Evolutionary conservation across 1,140 invertebrate species (phyloP), one percentile per base, ranked within the genome.

Genomic region (Cherax destructor): DNA sequence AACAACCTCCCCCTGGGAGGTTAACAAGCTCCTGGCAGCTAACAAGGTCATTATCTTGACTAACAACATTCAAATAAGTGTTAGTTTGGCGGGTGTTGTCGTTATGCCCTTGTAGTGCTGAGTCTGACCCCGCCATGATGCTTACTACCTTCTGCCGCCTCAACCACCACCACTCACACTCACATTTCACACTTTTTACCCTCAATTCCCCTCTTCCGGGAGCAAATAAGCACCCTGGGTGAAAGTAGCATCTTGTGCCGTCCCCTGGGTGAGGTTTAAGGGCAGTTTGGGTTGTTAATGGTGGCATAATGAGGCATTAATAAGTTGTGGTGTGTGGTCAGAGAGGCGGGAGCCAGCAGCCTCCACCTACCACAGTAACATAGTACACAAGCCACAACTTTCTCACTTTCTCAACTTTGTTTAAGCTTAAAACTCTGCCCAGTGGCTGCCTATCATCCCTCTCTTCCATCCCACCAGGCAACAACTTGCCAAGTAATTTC

Each of bases 31-130:
- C 52, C 52, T 13, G 13, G 9, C 52, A 4, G 3, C 52, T 10
- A 56, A 56, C 52, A 56, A 56, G 16, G 80, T 24, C 4, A 30
- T 30, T 30, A 86, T 0, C 11, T 9, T 10, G 16, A 47, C 13
- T 50, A 80, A 49, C 1, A 11, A 18, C 49, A 47, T 88, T 88
- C 59, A 88, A 91, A 91, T 18, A 16, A 13, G 30, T 7, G 41
- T 21, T 49, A 21, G n/a, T 69, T 72, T 83, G 77, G 56, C 89
- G 89, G 77, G 89, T 11, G 52, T 24, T 56, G 72, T 74, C 69
- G 83, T 91, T 91, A 80, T 78, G 89, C 89, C 89, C 89, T 91
- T 91, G 76, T 91, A 41, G 74, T 59, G 74, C 89, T 13, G 56
- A 78, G 49, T 30, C 47, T 9, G 61, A 4, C 59, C n/a, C 77